Base-by-base conservation (phyloP, 2,113 vertebrate species). In the Myodes glareolus region DNA sequence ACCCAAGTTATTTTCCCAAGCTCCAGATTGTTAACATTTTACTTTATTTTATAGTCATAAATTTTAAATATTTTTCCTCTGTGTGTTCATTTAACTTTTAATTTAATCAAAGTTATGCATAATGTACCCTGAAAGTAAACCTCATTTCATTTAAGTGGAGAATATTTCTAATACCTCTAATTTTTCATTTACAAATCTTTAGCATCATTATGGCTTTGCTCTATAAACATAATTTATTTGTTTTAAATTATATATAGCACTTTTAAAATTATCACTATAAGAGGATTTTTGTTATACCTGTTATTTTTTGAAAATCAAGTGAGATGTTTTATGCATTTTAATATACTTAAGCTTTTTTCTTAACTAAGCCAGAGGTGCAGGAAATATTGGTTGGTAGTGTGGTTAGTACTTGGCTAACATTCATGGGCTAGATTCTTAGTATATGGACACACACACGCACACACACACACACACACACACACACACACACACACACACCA, bases 41-140 rank as follows among this genome's bases (percentile, higher is more conserved):
- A 70, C 14, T 81, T 91, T 88, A 84, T 68, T 91, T 94, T 36
- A 16, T 1, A 73, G 14, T 91, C 72, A 19, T 16, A 61, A 23
- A 81, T 86, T 81, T 90, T 52, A 88, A 29, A 77, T 94, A 80
- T 73, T 94, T 88, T 85, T 27, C 42, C 21, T 9, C 16, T 65
- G 4, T 21, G 11, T 36, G 31, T 42, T 80, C 19, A 91, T 76
- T 77, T 90, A 68, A 39, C 55, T 63, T 93, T 89, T 88, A 10
- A 75, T 82, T 82, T 92, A 82, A 50, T 87, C n/a, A 72, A 82
- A 87, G 7, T 65, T 84, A 68, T 39, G 9, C 29, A 88, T 12
- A 89, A 94, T 81, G 19, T 47, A 88, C 55, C 81, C 36, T 9
- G 67, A 97, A 94, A 73, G 61, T 78, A 90, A 90, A 47, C 75